Conservation (phyloP, 2,113 vertebrate genomes). For the Cacatua alba region DNA sequence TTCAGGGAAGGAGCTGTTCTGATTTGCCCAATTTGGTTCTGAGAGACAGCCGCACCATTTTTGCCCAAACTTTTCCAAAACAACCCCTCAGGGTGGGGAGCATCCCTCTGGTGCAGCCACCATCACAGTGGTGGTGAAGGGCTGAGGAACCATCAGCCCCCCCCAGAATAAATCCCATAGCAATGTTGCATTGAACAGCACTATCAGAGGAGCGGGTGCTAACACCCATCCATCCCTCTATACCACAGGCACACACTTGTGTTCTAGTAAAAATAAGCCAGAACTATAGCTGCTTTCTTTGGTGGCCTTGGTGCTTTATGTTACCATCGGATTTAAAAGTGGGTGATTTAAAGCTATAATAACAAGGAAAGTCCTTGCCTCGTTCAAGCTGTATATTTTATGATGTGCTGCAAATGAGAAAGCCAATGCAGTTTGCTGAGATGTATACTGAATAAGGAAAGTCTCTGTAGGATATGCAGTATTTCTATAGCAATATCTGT, state of each 20-base stretch:
- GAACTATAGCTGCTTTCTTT: neutral
- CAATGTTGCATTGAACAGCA: neutral
- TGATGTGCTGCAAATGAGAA: constrained; percentile 21
- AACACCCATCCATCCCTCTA: neutral
- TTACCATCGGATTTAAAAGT: neutral
- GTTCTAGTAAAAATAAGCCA: neutral
- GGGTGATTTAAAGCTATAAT: constrained; percentile 16
- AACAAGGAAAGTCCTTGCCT: neutral
- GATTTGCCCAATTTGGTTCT: neutral
- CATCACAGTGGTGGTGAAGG: neutral
- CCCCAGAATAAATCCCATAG: neutral
- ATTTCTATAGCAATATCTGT: constrained; percentile 22
- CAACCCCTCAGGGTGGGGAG: neutral
- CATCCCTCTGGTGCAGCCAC: neutral
- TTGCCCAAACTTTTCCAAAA: neutral
- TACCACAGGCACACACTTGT: neutral
- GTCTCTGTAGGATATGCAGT: neutral
- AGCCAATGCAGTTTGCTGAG: neutral
- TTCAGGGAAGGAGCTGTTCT: neutral
- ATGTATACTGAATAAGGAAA: neutral
- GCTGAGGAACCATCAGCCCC: neutral
- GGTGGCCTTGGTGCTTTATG: neutral
- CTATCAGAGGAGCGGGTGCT: neutral
- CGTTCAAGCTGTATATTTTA: neutral
- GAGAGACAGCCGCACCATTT: neutral